A percentile compares a stretch with the other conserved stretches of the same genome.
Conservation (phyloP, 2,797 vertebrate genomes). For the Oreochromis mossambicus region DNA sequence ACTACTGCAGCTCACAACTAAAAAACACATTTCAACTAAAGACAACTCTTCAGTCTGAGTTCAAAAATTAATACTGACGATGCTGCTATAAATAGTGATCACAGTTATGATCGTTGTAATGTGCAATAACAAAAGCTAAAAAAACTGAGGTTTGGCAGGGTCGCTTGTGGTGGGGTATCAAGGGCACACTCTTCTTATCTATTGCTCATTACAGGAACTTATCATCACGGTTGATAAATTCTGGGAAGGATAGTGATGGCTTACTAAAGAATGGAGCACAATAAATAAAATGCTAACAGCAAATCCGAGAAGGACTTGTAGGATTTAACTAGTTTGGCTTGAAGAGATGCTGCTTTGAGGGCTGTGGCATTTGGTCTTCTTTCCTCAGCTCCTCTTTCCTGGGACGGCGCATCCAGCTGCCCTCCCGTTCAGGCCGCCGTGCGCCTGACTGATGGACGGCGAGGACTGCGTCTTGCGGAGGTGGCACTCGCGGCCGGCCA, state of each 20-base stretch:
- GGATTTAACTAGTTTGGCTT: constrained; percentile 24
- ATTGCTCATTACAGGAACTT: constrained; percentile 54
- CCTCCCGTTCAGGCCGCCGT: constrained; percentile 77
- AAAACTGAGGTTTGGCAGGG: constrained; percentile 47
- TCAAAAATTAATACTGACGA: constrained; percentile 68
- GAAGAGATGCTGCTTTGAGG: background rate
- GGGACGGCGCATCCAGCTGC: constrained; percentile 10
- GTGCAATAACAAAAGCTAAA: constrained; percentile 61
- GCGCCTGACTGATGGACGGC: constrained; percentile 89
- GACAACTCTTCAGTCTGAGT: constrained; percentile 13
- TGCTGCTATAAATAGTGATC: constrained; percentile 61
- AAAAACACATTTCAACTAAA: constrained; percentile 29
- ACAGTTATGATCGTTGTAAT: constrained; percentile 58
- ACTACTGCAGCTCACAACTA: constrained; percentile 15
- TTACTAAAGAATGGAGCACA: constrained; percentile 5
- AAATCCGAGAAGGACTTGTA: background rate
- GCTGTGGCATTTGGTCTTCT: constrained; percentile 10
- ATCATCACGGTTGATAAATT: constrained; percentile 23
- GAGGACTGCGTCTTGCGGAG: constrained; percentile 93
- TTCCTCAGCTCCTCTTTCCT: constrained; percentile 56
- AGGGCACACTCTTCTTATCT: constrained; percentile 25
- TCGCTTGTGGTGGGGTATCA: constrained; percentile 19
- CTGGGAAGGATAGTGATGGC: background rate
- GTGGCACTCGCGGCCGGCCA: constrained; percentile 78
- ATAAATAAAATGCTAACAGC: constrained; percentile 18